Base-by-base conservation (phyloP, 1,140 invertebrate species). In the Drosophila bipectinata region DNA sequence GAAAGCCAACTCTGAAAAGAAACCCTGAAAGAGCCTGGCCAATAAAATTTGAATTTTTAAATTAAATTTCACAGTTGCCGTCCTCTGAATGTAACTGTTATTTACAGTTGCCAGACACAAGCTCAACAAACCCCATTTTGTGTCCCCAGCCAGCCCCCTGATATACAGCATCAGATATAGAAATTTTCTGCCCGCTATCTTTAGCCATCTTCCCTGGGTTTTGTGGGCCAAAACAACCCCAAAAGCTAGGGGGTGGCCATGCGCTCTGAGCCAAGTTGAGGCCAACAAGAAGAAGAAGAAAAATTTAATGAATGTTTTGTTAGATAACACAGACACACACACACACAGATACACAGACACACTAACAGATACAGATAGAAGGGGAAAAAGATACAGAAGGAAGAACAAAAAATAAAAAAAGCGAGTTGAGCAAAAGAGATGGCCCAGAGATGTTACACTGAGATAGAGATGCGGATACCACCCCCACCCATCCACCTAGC, bases 301-400 rank as follows among this genome's bases (percentile, higher is more conserved):
- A 85, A 87, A 87, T 88, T 82, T 89, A 88, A 88, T 88, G 83
- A 89, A 88, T 88, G 83, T 88, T 88, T 88, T 88, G 84, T 88
- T 71, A 88, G 83, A 89, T 88, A 89, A 79, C 85, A 66, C 48
- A 62, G 45, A 64, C 21, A 62, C 51, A 64, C 47, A 41, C 39
- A 61, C 41, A 47, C 39, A 61, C 52, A 56, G 54, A 75, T 26
- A 48, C 18, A 76, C 47, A 83, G 72, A 61, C 54, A 64, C 44
- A 78, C 21, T 3, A 3, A 2, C 18, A 48, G 58, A 69, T 66
- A 57, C 47, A 66, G 45, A 71, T 52, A 45, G 55, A 45, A 7
- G 41, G 48, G 30, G 41, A 26, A 53, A 54, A 10, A 67, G 53
- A 55, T 68, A 59, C 32, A 45, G 30, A 62, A 49, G 5, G 26